Evolutionary conservation across 2,113 vertebrate genomes (phyloP).

Genomic region (Melierax canorus): DNA sequence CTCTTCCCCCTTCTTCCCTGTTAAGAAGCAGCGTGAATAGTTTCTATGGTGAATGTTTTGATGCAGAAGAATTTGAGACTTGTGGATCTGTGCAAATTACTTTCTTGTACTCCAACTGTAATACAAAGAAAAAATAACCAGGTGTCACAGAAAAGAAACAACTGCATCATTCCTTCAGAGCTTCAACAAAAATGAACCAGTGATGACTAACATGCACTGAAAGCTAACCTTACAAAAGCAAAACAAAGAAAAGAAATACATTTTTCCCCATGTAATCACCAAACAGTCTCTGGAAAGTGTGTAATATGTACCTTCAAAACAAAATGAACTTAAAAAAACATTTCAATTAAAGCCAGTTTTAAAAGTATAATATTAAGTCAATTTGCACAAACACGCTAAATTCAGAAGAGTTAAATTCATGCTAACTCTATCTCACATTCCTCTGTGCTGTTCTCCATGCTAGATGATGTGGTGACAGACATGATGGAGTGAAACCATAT

Average conservation of each 20-base stretch:
- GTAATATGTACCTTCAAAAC: neutral
- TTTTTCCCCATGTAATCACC: neutral
- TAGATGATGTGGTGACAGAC: slow-evolving; percentile 33
- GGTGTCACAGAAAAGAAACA: neutral
- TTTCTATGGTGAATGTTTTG: neutral
- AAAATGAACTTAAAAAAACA: neutral
- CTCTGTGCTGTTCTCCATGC: neutral
- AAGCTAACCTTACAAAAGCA: neutral
- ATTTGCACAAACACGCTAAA: neutral
- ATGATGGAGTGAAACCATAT: slow-evolving; percentile 4
- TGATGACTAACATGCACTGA: neutral
- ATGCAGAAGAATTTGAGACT: neutral
- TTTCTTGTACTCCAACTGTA: neutral
- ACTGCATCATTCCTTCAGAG: neutral
- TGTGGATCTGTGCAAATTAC: neutral
- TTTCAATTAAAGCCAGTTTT: neutral
- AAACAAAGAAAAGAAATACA: neutral
- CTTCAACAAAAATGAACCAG: neutral
- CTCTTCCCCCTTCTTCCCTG: neutral
- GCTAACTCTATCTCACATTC: neutral
- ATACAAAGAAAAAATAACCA: neutral
- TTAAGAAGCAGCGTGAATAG: neutral
- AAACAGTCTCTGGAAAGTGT: neutral
- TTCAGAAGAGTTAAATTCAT: neutral
- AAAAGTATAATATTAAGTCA: neutral